Percentiles rank a stretch among this genome's conserved stretches.
These are phyloP conservation scores for Mesoligia furuncula DNA, from an alignment of 2,888 invertebrate species.

Conservation along the genomic window DNA sequence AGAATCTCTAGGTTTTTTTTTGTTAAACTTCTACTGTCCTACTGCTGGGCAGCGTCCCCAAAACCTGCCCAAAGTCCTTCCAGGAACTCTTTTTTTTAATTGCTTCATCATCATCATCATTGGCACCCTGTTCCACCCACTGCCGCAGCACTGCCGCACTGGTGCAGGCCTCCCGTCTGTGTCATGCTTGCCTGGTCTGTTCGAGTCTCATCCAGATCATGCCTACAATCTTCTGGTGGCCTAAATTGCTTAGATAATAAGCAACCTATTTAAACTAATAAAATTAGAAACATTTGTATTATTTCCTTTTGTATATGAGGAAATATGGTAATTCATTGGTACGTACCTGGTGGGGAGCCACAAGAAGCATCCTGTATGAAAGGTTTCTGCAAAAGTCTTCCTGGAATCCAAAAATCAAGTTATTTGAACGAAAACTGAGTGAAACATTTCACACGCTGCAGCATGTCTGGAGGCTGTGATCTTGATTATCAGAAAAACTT, in stretches of 20 bases:
- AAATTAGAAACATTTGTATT: neutral
- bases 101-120: no score
- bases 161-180: no score
- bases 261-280: neutral
- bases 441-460: constrained; percentile 34
- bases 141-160: no score
- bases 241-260: neutral
- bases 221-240: no score
- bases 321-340: neutral
- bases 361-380: neutral
- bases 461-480: neutral
- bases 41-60: neutral
- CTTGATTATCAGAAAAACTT: constrained; percentile 36
- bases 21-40: neutral
- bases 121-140: no score
- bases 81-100: no score
- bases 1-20: neutral
- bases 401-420: neutral
- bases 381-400: neutral
- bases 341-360: no score
- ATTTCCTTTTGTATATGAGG: neutral
- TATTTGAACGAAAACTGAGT: constrained; percentile 17
- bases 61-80: neutral
- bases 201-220: no score
- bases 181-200: no score